Base-by-base conservation (phyloP, 2,797 vertebrate species). In the Chelon auratus region DNA sequence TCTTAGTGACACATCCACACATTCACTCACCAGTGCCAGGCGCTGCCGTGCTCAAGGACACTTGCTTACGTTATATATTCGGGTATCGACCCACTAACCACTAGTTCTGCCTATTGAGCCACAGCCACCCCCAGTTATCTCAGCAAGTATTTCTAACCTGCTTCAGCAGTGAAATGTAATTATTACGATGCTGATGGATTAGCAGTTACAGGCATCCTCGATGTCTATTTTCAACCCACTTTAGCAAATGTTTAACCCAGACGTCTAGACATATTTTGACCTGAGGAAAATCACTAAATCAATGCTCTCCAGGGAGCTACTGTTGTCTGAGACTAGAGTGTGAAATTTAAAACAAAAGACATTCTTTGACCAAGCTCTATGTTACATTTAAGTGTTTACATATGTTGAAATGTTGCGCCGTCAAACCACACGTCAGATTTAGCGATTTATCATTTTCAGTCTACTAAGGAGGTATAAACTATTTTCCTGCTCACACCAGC, bases 271-370 rank as follows among this genome's bases (percentile, higher is more conserved):
- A 0, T 63, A 17, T 48, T 62, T 17, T 15, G 1, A 62, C 39
- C 24, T 33, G 52, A 10, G 24, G 71, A 39, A 69, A 61, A 33
- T 45, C 15, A 42, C 22, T 13, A 18, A 40, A 61, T 69, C 33
- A 33, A 0, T 9, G n/a, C 12, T 40, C 14, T n/a, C 26, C 30
- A 2, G 2, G 0, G 50, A 58, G 8, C 17, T 13, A 4, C 13
- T 64, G 9, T 50, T 2, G 18, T 57, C 42, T 53, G 9, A 69
- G 18, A 22, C 37, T 24, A 2, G 51, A 39, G 13, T 47, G 47
- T 54, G 14, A 59, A 22, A 64, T 33, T 36, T 50, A 22, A 63
- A 67, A 68, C 10, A 57, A 9, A 54, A 51, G 30, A 33, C 30
- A 33, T 33, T 33, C 30, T 6, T 33, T 33, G 13, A 26, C 10